phyloP scores from a whole-genome alignment of 2,888 invertebrate species.

The Balanococcus diminutus region DNA sequence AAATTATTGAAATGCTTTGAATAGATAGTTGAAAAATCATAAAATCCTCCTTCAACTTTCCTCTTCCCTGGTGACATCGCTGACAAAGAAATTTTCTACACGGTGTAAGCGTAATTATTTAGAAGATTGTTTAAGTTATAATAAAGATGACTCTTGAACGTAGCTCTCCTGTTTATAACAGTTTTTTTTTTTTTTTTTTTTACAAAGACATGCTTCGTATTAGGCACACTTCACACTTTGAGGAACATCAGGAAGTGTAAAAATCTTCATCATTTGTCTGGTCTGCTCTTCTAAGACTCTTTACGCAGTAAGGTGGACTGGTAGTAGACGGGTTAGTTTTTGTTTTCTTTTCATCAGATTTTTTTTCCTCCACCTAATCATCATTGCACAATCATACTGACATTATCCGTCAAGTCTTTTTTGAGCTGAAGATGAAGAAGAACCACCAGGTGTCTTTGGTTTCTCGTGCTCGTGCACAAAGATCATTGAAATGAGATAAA shows the following conservation, averaged over 20 bases:
- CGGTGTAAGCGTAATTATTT: neutral
- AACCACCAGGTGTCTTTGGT: neutral
- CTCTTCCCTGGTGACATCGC: neutral
- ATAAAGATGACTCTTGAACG: neutral
- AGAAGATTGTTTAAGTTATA: neutral
- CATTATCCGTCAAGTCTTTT: constrained; percentile 6
- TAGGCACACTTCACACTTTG: constrained; percentile 31
- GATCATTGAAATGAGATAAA: constrained; percentile 30
- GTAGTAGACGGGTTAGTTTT: neutral
- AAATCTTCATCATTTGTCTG: constrained; percentile 27
- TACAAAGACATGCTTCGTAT: neutral
- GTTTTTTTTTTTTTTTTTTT: neutral
- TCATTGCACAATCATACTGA: constrained; percentile 32
- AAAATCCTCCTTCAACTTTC: too few species aligned
- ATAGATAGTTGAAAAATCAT: too few species aligned
- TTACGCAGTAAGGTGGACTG: neutral
- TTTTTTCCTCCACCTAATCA: neutral
- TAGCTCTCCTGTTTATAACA: neutral
- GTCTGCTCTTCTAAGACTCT: neutral
- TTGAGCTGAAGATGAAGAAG: neutral
- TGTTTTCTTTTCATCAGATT: neutral
- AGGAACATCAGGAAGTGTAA: constrained; percentile 17
- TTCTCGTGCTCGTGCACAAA: constrained; percentile 23
- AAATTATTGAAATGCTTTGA: too few species aligned
- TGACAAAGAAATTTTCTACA: neutral